Conservation (phyloP, 2,797 vertebrate genomes). For the Gymnothorax javanicus region DNA sequence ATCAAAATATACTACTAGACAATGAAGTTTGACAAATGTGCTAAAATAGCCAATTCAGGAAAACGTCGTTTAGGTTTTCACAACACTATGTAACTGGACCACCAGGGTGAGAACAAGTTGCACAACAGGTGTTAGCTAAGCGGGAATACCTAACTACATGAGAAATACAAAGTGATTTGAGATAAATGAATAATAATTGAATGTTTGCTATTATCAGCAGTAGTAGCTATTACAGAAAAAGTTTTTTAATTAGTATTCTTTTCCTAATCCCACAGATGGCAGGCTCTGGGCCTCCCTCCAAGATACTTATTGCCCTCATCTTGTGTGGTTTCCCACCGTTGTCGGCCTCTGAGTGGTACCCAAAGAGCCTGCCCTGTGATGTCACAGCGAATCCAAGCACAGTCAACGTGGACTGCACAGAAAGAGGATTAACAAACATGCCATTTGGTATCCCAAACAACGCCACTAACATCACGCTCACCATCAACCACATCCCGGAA, state of each 20-base stretch:
- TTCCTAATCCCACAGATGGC: constrained; percentile 57
- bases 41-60: too few species aligned
- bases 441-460: constrained; percentile 84
- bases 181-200: background rate
- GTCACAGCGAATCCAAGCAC: constrained; percentile 62
- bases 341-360: constrained; percentile 71
- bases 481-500: constrained; percentile 85
- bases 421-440: constrained; percentile 72
- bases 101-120: background rate
- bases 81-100: too few species aligned
- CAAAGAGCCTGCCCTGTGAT: constrained; percentile 89
- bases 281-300: constrained; percentile 36
- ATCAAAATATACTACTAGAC: too few species aligned
- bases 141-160: background rate
- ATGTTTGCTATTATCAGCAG: constrained; percentile 23
- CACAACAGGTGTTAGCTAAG: background rate
- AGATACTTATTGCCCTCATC: constrained; percentile 47
- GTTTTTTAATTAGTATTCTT: constrained; percentile 29
- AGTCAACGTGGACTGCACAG: constrained; percentile 85
- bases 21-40: too few species aligned
- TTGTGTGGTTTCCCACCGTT: constrained; percentile 49
- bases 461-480: constrained; percentile 88
- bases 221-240: background rate
- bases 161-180: background rate
- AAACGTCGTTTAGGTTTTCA: too few species aligned